Percentiles rank a stretch among this genome's conserved stretches.
phyloP scores from a whole-genome alignment of 2,113 vertebrate species.

The Mystacornis crossleyi region DNA sequence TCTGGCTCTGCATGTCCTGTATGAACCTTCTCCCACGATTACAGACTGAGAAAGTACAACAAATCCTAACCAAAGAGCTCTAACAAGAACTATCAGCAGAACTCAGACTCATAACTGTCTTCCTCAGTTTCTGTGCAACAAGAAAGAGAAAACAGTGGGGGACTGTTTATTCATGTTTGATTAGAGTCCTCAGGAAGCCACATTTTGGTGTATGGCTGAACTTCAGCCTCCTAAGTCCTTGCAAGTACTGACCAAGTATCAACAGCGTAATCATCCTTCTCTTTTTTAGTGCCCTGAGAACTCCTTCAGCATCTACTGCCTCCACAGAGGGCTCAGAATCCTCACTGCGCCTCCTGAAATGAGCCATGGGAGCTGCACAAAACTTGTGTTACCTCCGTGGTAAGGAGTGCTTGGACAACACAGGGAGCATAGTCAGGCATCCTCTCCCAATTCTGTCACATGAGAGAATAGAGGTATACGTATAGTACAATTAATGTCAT shows the following conservation, averaged over 20 bases:
- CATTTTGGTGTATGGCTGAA: not conserved
- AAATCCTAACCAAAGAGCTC: not conserved
- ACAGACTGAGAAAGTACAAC: not conserved
- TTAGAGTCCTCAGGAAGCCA: not conserved
- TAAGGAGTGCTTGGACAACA: not conserved
- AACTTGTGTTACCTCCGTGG: not conserved
- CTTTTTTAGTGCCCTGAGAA: not conserved
- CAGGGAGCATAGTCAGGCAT: not conserved
- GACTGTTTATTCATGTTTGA: not conserved
- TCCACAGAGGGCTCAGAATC: not conserved
- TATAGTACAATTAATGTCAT: not conserved
- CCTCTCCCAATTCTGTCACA: not conserved
- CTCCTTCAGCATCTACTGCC: not conserved
- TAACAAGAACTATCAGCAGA: not conserved
- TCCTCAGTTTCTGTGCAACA: not conserved
- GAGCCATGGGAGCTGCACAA: not conserved
- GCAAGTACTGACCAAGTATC: not conserved
- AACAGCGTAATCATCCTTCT: not conserved
- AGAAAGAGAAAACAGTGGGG: not conserved
- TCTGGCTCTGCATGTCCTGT: not conserved
- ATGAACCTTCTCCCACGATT: not conserved
- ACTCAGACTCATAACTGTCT: not conserved
- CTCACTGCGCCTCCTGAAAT: not conserved
- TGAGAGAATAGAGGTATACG: not conserved
- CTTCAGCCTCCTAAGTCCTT: not conserved